Conservation (phyloP, 2,113 vertebrate species). For the Rhynchopsitta pachyrhyncha region DNA sequence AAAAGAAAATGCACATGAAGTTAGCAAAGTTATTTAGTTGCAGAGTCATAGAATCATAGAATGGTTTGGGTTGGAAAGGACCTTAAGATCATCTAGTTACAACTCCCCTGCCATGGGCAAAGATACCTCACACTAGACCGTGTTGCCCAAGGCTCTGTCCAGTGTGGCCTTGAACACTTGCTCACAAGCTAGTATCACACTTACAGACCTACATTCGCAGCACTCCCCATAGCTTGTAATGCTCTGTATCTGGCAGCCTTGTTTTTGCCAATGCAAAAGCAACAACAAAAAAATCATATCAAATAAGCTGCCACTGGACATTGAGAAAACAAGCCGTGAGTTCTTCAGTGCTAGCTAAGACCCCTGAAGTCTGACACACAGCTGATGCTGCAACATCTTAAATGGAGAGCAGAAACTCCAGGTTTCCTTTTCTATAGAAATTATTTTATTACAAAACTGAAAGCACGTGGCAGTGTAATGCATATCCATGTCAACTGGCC, state of each 20-base stretch:
- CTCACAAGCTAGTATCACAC: background rate
- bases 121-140: background rate
- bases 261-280: background rate
- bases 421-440: background rate
- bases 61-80: background rate
- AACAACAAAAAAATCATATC: background rate
- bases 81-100: background rate
- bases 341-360: background rate
- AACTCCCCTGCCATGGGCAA: background rate
- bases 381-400: background rate
- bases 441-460: background rate
- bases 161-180: background rate
- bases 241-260: background rate
- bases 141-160: background rate
- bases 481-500: background rate
- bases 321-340: background rate
- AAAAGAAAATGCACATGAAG: background rate
- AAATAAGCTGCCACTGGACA: background rate
- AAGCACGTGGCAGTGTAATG: background rate
- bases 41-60: background rate
- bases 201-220: background rate
- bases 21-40: background rate
- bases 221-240: background rate
- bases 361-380: background rate
- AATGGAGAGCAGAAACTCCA: background rate